Base-by-base conservation (phyloP, 92 coral and sea anemone species). In the Galaxea fascicularis region DNA sequence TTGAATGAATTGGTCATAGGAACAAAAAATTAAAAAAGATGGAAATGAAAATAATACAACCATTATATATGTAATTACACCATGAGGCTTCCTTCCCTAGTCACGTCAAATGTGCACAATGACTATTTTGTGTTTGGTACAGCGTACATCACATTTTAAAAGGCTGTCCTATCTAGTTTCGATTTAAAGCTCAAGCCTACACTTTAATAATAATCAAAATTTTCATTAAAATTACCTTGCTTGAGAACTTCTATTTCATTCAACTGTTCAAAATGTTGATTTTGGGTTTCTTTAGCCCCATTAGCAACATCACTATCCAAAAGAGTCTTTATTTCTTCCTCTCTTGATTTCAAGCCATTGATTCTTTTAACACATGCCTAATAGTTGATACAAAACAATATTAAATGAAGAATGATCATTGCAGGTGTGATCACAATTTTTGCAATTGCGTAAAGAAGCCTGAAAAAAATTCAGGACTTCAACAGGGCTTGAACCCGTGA, bases 291-390 rank as follows among this genome's bases (percentile, higher is more conserved):
- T 20, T 85, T 86, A 51, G 65, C 79, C 63, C 82, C 85, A 13
- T 63, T 70, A 71, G 76, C 73, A 53, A 83, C 79, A 18, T 89
- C 87, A 52, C 78, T 28, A 78, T 94, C 98, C 26, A 96, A 91
- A 11, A 78, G 83, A 39, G 76, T 68, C 88, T 96, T 96, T 20
- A 93, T 71, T 58, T 90, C 86, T 51, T 96, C 98, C 68, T 96
- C 99, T 73, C 81, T 91, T 22, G 98, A 79, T 62, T 91, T 95
- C n/a, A 89, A 82, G 25, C 85, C 86, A 70, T 87, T 92, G 24
- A 92, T 91, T 66, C 76, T 89, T 53, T 90, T 94, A 29, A 91
- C 91, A 22, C 94, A 95, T 31, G 84, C 89, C 99, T 96, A 59
- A 74, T 49, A 67, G 35, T 29, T 22, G 44, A 10, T 51, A 78